Conservation (phyloP, 2,113 vertebrate genomes). For the Pelmatolapia mariae region DNA sequence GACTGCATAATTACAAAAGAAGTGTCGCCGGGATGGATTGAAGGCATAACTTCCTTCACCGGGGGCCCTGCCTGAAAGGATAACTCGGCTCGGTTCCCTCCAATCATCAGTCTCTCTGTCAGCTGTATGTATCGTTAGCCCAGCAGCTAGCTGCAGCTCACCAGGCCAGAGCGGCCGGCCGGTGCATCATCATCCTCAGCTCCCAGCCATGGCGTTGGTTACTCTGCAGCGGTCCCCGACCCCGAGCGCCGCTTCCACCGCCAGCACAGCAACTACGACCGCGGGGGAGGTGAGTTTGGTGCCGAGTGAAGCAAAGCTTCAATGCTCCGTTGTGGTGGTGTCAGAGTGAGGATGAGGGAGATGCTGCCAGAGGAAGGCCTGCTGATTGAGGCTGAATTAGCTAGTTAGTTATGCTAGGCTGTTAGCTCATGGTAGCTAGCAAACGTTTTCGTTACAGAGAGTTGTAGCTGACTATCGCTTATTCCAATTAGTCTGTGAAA, state of each 20-base stretch:
- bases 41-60: constrained; percentile 2
- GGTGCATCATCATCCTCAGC: constrained; percentile 40
- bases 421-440: constrained; percentile 3
- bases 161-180: constrained; percentile 52
- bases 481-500: background rate
- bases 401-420: constrained; percentile 29
- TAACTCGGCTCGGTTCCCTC: background rate
- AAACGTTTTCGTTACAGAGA: background rate
- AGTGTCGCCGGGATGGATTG: background rate
- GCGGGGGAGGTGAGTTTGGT: constrained; percentile 64
- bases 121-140: constrained; percentile 29
- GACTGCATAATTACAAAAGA: background rate
- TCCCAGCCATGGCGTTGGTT: constrained; percentile 87
- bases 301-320: background rate
- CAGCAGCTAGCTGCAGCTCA: constrained; percentile 49
- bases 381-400: constrained; percentile 37
- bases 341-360: constrained; percentile 22
- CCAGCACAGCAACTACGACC: constrained; percentile 83
- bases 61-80: background rate
- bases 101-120: background rate
- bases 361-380: constrained; percentile 24
- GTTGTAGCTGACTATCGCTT: background rate
- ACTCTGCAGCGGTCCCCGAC: constrained; percentile 94
- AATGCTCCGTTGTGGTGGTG: background rate
- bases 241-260: constrained; percentile 88